Percentiles rank a stretch among this genome's conserved stretches.
phyloP scores from a whole-genome alignment of 2,797 vertebrate genomes.

The Echeneis naucrates region DNA sequence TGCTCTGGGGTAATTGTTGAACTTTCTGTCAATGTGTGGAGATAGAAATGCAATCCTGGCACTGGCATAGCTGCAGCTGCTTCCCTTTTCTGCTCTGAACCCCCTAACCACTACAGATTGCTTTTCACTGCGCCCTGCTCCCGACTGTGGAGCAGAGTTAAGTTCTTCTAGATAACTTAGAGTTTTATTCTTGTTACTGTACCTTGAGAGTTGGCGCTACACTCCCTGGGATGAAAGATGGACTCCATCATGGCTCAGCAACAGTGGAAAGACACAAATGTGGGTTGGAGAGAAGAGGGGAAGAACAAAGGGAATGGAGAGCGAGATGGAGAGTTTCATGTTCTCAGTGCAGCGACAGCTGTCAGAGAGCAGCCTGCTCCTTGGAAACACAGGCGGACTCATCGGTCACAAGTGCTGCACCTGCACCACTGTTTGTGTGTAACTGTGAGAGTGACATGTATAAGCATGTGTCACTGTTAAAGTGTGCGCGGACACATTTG shows the following conservation, averaged over 20 bases:
- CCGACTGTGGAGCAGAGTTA: conserved; percentile 43
- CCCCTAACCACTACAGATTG: conserved; percentile 65
- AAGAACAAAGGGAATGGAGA: conserved; percentile 50
- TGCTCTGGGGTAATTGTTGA: conserved; percentile 72
- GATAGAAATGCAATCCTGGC: conserved; percentile 77
- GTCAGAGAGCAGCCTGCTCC: conserved; percentile 61
- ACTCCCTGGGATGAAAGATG: conserved; percentile 64
- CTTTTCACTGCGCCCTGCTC: conserved; percentile 71
- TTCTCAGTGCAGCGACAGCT: conserved; percentile 68
- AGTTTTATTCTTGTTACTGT: conserved; percentile 67
- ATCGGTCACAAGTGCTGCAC: conserved; percentile 75
- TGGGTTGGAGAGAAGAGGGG: conserved; percentile 28
- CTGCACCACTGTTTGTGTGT: conserved; percentile 59
- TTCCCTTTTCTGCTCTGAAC: conserved; percentile 67
- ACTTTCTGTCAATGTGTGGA: conserved; percentile 76
- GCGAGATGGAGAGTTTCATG: conserved; percentile 58
- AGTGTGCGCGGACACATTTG: conserved; percentile 40
- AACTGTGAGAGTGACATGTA: conserved; percentile 21
- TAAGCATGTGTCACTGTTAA: conserved; percentile 29
- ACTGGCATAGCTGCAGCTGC: conserved; percentile 73
- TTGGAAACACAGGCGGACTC: conserved; percentile 69
- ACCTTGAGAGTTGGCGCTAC: conserved; percentile 65
- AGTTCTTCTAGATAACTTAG: conserved; percentile 66
- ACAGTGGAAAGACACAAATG: conserved; percentile 43
- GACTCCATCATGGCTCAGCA: conserved; percentile 54